These are phyloP conservation scores for Melanotaenia pygmaea DNA, from an alignment of 2,797 vertebrate genomes.

Conservation along the genomic window DNA sequence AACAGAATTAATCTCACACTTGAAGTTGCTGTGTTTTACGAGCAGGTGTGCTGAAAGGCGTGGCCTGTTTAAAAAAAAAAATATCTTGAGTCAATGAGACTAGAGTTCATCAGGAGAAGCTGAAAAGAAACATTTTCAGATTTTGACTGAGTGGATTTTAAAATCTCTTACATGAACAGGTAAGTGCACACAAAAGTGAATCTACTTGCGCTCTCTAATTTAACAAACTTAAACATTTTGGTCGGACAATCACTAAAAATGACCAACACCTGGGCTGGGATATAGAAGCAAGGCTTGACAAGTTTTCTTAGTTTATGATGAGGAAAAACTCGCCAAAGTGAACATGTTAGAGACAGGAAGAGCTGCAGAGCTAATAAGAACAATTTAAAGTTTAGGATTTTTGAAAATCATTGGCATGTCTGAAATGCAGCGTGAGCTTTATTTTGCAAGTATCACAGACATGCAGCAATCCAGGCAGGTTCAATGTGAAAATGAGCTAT, in stretches of 20 bases:
- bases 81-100: background rate
- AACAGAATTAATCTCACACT: background rate
- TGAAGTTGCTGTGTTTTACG: constrained; percentile 10
- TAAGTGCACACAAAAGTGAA: constrained; percentile 21
- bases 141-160: constrained; percentile 8
- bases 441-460: background rate
- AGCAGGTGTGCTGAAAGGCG: constrained; percentile 59
- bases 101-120: constrained; percentile 6
- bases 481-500: background rate
- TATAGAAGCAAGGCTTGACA: background rate
- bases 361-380: background rate
- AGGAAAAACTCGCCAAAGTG: background rate
- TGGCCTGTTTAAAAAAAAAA: constrained; percentile 29
- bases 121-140: background rate
- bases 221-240: background rate
- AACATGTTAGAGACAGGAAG: background rate
- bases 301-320: background rate
- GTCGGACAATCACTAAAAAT: constrained; percentile 24
- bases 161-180: constrained; percentile 42
- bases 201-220: background rate
- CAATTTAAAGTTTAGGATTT: background rate
- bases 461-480: background rate
- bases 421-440: background rate
- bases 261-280: constrained; percentile 18
- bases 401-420: background rate